Evolutionary conservation across 2,113 vertebrate genomes (phyloP).

Genomic region (Ranitomeya imitator): DNA sequence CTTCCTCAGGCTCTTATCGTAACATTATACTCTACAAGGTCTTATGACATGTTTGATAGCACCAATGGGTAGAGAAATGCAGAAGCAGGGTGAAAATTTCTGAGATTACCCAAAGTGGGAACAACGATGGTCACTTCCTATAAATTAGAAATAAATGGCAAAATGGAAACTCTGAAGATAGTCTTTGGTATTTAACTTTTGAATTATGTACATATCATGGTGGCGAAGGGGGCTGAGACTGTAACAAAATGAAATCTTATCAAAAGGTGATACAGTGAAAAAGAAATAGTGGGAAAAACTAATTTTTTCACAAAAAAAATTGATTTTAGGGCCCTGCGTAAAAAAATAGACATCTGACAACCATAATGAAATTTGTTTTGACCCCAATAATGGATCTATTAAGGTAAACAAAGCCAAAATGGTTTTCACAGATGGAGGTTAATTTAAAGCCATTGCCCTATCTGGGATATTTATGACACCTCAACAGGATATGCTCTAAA

Average conservation of each 20-base stretch:
- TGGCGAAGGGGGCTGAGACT: neutral
- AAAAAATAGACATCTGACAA: neutral
- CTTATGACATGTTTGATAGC: neutral
- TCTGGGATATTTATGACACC: no score
- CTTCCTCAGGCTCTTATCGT: neutral
- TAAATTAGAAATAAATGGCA: neutral
- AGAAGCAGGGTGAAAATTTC: neutral
- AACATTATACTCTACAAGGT: neutral
- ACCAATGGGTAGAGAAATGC: neutral
- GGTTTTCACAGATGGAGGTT: neutral
- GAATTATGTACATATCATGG: neutral
- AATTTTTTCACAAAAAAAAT: neutral
- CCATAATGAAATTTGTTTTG: neutral
- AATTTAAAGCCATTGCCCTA: neutral
- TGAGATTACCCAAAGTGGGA: neutral
- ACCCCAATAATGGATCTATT: neutral
- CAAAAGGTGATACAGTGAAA: neutral
- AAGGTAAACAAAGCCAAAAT: neutral
- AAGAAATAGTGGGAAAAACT: neutral
- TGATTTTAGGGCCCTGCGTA: neutral
- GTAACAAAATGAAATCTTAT: neutral
- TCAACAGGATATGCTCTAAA: no score
- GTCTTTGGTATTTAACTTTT: conserved; percentile 6
- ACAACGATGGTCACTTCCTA: neutral
- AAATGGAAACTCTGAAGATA: neutral